Evolutionary conservation across 2,113 vertebrate species (phyloP).

Genomic region (Trematocara marginatum): DNA sequence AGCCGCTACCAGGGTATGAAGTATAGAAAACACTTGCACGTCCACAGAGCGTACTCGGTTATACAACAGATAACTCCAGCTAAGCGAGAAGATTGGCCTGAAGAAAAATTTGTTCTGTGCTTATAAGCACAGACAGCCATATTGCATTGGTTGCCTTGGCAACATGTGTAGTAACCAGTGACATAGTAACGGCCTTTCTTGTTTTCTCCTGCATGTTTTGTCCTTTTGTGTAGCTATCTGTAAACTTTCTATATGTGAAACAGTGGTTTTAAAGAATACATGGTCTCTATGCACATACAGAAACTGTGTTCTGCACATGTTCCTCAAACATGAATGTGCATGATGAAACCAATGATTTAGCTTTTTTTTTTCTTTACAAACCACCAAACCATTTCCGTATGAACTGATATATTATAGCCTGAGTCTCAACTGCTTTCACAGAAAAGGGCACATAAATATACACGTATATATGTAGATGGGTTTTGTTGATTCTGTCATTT

Average conservation of each 20-base stretch:
- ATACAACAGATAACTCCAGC: neutral
- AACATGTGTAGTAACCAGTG: slow-evolving; percentile 24
- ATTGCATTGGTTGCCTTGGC: slow-evolving; percentile 34
- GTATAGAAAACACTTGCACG: neutral
- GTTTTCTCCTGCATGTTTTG: neutral
- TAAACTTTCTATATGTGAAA: neutral
- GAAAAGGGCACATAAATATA: neutral
- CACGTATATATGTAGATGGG: neutral
- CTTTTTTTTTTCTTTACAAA: neutral
- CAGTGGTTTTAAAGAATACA: neutral
- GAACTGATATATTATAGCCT: neutral
- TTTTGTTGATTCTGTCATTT: slow-evolving; percentile 2
- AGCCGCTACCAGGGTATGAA: slow-evolving; percentile 79
- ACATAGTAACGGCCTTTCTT: neutral
- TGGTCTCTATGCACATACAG: neutral
- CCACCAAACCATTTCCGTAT: slow-evolving; percentile 44
- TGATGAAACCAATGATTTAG: neutral
- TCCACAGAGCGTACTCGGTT: neutral
- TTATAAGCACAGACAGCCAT: slow-evolving; percentile 24
- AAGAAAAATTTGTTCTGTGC: slow-evolving; percentile 25
- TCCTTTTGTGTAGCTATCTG: neutral
- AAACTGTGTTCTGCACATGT: neutral
- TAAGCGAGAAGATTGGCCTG: neutral
- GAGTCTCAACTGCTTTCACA: neutral
- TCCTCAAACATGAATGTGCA: neutral